Percentiles rank a stretch among this genome's conserved stretches.
Conservation (phyloP, 1,140 invertebrate species). For the Formica selysi region DNA sequence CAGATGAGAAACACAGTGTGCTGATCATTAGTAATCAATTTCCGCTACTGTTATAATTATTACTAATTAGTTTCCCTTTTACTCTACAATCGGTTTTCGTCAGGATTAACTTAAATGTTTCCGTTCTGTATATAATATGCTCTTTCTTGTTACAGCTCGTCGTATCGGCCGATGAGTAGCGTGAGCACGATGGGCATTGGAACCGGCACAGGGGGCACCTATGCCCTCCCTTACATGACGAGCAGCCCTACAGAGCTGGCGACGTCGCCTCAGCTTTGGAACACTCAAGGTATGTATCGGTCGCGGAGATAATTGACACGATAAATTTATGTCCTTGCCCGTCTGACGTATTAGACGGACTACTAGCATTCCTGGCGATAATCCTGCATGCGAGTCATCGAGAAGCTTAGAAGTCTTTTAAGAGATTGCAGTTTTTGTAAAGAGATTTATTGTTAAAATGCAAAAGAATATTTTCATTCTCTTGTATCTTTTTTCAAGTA, state of each 20-base stretch:
- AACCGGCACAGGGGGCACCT: slow-evolving; percentile 63
- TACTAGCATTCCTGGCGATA: background rate
- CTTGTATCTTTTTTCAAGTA: background rate
- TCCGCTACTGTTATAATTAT: background rate
- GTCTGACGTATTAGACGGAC: background rate
- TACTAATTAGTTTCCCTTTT: background rate
- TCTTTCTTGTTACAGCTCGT: slow-evolving; percentile 76
- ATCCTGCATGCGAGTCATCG: background rate
- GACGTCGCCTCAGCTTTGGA: slow-evolving; percentile 77
- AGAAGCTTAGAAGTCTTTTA: background rate
- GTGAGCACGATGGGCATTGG: slow-evolving; percentile 72
- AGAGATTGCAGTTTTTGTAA: background rate
- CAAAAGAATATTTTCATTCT: background rate
- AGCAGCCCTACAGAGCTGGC: slow-evolving; percentile 78
- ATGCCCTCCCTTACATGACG: slow-evolving; percentile 78
- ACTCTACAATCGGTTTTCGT: background rate
- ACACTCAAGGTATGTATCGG: slow-evolving; percentile 75
- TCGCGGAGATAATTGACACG: background rate
- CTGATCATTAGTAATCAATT: too few relatives aligned
- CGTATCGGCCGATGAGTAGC: slow-evolving; percentile 79
- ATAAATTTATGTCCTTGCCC: background rate
- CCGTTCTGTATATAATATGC: background rate
- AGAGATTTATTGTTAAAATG: background rate
- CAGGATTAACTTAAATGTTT: too few relatives aligned
- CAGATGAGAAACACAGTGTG: too few relatives aligned